A percentile compares a stretch with the other conserved stretches of the same genome.
Evolutionary conservation across 2,113 vertebrate genomes (phyloP).

Genomic region (Corvus cornix): DNA sequence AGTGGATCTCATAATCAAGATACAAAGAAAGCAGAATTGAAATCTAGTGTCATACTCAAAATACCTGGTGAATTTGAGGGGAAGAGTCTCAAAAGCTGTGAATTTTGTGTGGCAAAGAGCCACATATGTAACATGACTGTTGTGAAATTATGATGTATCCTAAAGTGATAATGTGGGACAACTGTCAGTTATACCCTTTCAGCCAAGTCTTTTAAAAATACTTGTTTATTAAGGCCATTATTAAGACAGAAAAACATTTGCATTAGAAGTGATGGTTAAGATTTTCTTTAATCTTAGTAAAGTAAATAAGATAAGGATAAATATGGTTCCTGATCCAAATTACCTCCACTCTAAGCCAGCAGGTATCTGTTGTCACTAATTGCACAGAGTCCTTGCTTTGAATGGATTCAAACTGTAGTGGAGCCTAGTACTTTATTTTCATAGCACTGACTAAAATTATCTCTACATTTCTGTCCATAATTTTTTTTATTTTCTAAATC

Average conservation of each 20-base stretch:
- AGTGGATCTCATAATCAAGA: background rate
- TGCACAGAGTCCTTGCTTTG: background rate
- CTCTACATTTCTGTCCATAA: background rate
- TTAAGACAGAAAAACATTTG: background rate
- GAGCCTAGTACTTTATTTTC: background rate
- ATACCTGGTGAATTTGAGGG: background rate
- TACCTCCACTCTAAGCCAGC: background rate
- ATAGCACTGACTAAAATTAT: background rate
- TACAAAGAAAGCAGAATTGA: background rate
- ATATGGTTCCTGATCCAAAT: background rate
- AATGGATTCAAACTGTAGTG: background rate
- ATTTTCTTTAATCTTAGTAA: background rate
- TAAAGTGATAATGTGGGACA: background rate
- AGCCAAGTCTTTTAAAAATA: background rate
- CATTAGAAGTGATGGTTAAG: background rate
- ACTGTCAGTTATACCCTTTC: background rate
- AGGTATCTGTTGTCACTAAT: background rate
- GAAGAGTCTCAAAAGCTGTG: background rate
- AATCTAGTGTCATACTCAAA: background rate
- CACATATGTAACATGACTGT: background rate
- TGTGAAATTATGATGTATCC: background rate
- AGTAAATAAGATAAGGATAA: background rate
- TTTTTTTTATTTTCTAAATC: background rate
- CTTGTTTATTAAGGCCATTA: background rate
- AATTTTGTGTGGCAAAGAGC: background rate